Conservation (phyloP, 2,797 vertebrate genomes). For the Meriones psammophilus region DNA sequence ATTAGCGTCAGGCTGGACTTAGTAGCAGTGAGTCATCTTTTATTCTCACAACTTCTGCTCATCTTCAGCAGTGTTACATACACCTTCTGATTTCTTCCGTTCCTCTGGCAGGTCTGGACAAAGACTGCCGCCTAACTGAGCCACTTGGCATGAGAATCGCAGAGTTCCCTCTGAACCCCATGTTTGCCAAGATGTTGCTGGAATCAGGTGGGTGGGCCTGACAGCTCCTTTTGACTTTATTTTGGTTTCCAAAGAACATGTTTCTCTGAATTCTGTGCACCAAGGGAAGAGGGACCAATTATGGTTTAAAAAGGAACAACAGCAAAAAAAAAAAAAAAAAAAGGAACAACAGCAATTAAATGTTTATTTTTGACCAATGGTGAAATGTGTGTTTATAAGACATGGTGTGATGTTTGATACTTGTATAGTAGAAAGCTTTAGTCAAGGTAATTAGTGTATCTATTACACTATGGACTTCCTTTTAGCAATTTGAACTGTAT, state of each 20-base stretch:
- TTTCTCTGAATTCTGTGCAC: background rate
- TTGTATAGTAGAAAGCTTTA: background rate
- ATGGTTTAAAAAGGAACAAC: background rate
- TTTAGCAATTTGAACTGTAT: background rate
- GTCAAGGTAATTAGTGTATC: background rate
- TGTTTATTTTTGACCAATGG: background rate
- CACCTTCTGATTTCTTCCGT: slow-evolving; percentile 53
- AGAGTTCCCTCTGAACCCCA: slow-evolving; percentile 98
- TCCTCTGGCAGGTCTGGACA: slow-evolving; percentile 93
- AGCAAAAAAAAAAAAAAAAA: background rate
- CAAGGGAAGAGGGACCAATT: background rate
- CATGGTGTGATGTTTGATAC: background rate
- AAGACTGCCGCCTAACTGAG: slow-evolving; percentile 96
- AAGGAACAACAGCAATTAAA: background rate
- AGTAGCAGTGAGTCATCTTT: background rate
- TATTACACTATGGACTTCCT: background rate
- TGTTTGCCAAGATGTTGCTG: slow-evolving; percentile 99
- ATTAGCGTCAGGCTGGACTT: background rate
- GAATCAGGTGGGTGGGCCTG: slow-evolving; percentile 92
- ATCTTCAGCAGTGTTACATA: background rate
- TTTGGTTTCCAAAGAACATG: background rate
- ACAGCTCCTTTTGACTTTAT: background rate
- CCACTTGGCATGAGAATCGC: slow-evolving; percentile 97
- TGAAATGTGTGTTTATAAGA: background rate
- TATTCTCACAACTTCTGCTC: background rate